These are phyloP conservation scores for Falco columbarius DNA, from an alignment of 2,797 vertebrate species.

Conservation along the genomic window DNA sequence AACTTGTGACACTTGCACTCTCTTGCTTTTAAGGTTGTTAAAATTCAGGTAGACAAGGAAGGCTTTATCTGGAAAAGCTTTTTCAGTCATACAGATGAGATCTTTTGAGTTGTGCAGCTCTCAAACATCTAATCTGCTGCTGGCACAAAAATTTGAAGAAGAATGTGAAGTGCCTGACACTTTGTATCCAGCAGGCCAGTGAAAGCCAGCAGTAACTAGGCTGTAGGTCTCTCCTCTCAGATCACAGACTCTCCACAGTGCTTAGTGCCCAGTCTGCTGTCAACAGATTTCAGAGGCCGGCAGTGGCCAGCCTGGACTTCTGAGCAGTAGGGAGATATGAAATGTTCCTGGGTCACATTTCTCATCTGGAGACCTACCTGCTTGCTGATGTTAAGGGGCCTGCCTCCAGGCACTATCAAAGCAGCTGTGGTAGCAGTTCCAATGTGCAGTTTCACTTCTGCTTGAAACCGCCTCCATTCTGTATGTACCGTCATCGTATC, in stretches of 20 bases:
- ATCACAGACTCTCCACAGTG: neutral
- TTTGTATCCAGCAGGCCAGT: neutral
- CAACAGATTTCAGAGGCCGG: neutral
- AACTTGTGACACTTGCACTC: neutral
- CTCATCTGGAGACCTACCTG: neutral
- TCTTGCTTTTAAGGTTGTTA: neutral
- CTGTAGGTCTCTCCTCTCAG: neutral
- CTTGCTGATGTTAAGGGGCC: neutral
- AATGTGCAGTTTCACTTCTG: neutral
- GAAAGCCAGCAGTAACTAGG: neutral
- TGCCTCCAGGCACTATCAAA: neutral
- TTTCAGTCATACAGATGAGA: neutral
- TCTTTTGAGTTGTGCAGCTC: neutral
- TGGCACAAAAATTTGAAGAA: neutral
- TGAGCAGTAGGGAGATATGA: neutral
- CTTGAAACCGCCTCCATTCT: neutral
- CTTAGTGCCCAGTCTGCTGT: neutral
- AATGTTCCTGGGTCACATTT: neutral
- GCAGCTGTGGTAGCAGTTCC: neutral
- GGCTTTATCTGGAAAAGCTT: neutral
- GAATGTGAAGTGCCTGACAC: neutral
- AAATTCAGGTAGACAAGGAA: neutral
- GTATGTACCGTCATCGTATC: accelerated
- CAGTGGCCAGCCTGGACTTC: neutral
- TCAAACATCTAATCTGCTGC: neutral